phyloP scores from a whole-genome alignment of 2,113 vertebrate genomes.

The Salvelinus alpinus region DNA sequence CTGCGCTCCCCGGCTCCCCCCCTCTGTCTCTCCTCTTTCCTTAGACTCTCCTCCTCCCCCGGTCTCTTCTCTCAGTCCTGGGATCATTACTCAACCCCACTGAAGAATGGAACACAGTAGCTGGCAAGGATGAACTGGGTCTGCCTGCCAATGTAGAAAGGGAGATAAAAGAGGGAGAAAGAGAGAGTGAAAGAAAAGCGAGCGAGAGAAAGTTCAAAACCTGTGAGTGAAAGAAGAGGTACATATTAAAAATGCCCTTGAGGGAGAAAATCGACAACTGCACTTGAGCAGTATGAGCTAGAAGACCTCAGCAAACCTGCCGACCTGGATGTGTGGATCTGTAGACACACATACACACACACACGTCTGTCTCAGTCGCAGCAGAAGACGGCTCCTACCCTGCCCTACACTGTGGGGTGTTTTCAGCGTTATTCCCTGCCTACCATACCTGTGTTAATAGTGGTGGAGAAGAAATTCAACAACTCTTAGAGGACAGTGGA shows the following conservation, averaged over 20 bases:
- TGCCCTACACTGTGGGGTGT: background rate
- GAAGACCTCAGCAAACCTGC: background rate
- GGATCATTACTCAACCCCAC: constrained; percentile 58
- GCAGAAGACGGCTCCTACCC: background rate
- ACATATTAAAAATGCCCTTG: constrained; percentile 50
- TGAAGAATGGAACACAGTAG: constrained; percentile 55
- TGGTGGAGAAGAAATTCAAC: background rate
- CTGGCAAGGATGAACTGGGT: constrained; percentile 62
- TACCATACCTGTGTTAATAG: constrained; percentile 58
- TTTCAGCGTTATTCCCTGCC: constrained; percentile 27
- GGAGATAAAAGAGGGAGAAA: constrained; percentile 50
- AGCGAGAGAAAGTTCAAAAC: constrained; percentile 20
- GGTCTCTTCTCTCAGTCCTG: constrained; percentile 40
- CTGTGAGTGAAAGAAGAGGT: constrained; percentile 8
- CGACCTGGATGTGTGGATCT: constrained; percentile 35
- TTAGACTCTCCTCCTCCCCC: constrained; percentile 42
- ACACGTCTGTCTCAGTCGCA: constrained; percentile 1
- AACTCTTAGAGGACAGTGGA: too few relatives aligned
- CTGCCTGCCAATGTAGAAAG: constrained; percentile 54
- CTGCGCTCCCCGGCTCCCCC: constrained; percentile 26
- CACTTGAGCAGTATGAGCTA: constrained; percentile 46
- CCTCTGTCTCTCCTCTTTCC: constrained; percentile 45
- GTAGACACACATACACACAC: constrained; percentile 23
- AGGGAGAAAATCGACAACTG: constrained; percentile 45
- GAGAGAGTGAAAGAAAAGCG: constrained; percentile 24